Evolutionary conservation across 2,888 invertebrate species (phyloP).

Genomic region (Leuctra nigra): DNA sequence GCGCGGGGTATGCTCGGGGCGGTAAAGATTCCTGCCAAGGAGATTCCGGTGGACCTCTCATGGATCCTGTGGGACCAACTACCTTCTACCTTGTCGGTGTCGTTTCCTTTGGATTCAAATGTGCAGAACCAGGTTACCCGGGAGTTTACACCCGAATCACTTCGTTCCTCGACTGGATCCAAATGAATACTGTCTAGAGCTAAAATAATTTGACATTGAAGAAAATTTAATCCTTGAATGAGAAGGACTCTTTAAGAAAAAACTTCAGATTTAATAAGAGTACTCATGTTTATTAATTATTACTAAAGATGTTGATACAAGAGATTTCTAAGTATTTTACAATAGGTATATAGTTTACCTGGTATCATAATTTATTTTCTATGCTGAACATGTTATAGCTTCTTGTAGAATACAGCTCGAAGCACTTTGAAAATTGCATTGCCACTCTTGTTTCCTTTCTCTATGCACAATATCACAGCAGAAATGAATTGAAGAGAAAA

Average conservation of each 20-base stretch:
- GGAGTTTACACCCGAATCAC: conserved; percentile 68
- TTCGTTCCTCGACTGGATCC: conserved; percentile 63
- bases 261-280: too few relatives aligned
- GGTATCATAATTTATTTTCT: too few relatives aligned
- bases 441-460: neutral
- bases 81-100: conserved; percentile 56
- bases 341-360: too few relatives aligned
- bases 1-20: conserved; percentile 59
- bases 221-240: too few relatives aligned
- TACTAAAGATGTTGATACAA: too few relatives aligned
- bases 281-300: too few relatives aligned
- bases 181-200: too few relatives aligned
- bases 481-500: neutral
- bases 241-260: too few relatives aligned
- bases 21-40: conserved; percentile 68
- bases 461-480: neutral
- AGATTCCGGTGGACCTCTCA: conserved; percentile 77
- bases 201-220: too few relatives aligned
- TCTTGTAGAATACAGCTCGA: too few relatives aligned
- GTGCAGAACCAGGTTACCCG: conserved; percentile 52
- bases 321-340: too few relatives aligned
- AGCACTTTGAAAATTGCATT: neutral
- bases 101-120: conserved; percentile 57
- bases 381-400: too few relatives aligned
- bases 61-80: conserved; percentile 45